phyloP scores from a whole-genome alignment of 2,797 vertebrate genomes.

The Calcarius lapponicus region DNA sequence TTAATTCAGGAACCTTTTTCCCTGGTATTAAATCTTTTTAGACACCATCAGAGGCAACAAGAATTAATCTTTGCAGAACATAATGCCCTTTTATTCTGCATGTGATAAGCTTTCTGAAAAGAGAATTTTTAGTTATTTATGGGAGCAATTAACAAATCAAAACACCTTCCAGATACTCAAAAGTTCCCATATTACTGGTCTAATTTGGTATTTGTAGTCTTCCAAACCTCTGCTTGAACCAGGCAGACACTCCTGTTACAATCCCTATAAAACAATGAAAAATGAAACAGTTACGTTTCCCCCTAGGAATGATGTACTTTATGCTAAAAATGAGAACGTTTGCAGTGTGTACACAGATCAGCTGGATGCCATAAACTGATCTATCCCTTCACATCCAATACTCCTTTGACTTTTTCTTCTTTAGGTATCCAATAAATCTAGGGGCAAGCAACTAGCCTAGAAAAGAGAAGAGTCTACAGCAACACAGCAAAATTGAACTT shows the following conservation, averaged over 20 bases:
- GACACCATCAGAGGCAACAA: neutral
- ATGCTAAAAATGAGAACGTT: neutral
- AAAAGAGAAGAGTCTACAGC: neutral
- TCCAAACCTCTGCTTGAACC: neutral
- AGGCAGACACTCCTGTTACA: neutral
- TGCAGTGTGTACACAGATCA: neutral
- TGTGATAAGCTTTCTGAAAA: neutral
- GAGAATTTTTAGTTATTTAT: neutral
- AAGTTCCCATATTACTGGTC: neutral
- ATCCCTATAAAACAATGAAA: neutral
- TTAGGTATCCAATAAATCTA: neutral
- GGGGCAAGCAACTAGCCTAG: neutral
- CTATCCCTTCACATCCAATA: neutral
- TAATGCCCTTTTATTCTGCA: neutral
- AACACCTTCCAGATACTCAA: neutral
- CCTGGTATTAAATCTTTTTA: neutral
- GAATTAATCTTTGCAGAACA: slow-evolving; percentile 7
- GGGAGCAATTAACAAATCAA: neutral
- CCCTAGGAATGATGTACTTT: neutral
- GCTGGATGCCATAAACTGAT: neutral
- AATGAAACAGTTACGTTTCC: neutral
- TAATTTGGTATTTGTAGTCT: neutral
- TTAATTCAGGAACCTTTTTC: neutral
- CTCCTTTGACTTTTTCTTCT: neutral
- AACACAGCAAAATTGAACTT: neutral